phyloP scores from a whole-genome alignment of 2,797 vertebrate genomes.

The Notolabrus celidotus region DNA sequence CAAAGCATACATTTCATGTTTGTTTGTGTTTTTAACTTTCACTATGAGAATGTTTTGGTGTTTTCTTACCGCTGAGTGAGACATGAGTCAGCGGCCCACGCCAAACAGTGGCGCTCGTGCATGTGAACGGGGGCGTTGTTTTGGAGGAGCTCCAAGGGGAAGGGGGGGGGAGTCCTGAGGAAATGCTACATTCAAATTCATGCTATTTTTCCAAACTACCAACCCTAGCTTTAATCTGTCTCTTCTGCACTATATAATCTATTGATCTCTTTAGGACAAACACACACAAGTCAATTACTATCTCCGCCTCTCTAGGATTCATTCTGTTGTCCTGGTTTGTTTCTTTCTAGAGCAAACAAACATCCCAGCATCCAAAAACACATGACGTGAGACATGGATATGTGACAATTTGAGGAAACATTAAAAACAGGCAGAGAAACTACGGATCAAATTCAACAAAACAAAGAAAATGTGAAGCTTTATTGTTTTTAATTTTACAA shows the following conservation, averaged over 20 bases:
- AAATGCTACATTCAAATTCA: no score
- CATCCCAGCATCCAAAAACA: constrained; percentile 1
- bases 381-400: constrained; percentile 22
- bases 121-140: no score
- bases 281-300: constrained; percentile 24
- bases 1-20: no score
- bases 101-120: no score
- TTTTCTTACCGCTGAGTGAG: no score
- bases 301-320: constrained; percentile 27
- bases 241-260: background rate
- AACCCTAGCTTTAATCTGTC: constrained; percentile 4
- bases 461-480: constrained; percentile 67
- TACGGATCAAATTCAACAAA: constrained; percentile 56
- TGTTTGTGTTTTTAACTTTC: no score
- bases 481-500: constrained; percentile 77
- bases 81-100: no score
- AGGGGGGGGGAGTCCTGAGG: no score
- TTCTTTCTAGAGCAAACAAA: constrained; percentile 19
- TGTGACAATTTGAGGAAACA: constrained; percentile 37
- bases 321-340: constrained; percentile 14
- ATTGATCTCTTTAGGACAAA: constrained; percentile 36
- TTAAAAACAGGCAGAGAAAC: constrained; percentile 23
- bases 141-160: no score
- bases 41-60: no score
- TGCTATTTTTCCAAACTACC: no score